Evolutionary conservation across 2,797 vertebrate species (phyloP).

Genomic region (Nothura maculosa): DNA sequence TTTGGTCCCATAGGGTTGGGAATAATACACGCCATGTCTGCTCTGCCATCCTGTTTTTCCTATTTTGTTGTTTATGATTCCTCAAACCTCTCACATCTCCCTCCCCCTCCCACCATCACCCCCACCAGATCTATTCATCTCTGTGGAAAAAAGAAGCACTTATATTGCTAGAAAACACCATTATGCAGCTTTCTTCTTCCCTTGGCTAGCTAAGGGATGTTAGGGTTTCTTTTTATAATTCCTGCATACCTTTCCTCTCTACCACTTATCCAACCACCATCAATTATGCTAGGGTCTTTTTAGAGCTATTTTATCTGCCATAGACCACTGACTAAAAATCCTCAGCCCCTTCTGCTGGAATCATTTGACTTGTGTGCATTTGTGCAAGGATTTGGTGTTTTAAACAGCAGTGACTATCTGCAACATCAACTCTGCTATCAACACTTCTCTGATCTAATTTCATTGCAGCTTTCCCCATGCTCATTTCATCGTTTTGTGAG

Average conservation of each 20-base stretch:
- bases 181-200: slow-evolving; percentile 22
- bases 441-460: slow-evolving; percentile 32
- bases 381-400: slow-evolving; percentile 20
- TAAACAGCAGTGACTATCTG: slow-evolving; percentile 5
- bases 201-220: background rate
- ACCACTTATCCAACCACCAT: slow-evolving; percentile 21
- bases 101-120: background rate
- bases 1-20: slow-evolving; percentile 59
- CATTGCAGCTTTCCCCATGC: slow-evolving; percentile 8
- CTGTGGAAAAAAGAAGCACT: slow-evolving; percentile 29
- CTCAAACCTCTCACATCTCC: background rate
- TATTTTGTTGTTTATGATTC: slow-evolving; percentile 28
- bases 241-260: background rate
- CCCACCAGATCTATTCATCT: background rate
- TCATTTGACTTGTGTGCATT: background rate
- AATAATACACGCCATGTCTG: slow-evolving; percentile 41
- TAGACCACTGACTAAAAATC: slow-evolving; percentile 26
- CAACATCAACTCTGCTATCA: slow-evolving; percentile 54
- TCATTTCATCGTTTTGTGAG: slow-evolving; percentile 22
- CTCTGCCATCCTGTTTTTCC: slow-evolving; percentile 35
- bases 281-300: slow-evolving; percentile 20
- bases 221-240: slow-evolving; percentile 15
- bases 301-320: slow-evolving; percentile 37
- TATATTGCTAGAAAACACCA: slow-evolving; percentile 24
- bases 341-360: slow-evolving; percentile 15